Evolutionary conservation across 2,797 vertebrate genomes (phyloP), one percentile per base, ranked within the genome.

Genomic region (Sphenopsis melanotis): DNA sequence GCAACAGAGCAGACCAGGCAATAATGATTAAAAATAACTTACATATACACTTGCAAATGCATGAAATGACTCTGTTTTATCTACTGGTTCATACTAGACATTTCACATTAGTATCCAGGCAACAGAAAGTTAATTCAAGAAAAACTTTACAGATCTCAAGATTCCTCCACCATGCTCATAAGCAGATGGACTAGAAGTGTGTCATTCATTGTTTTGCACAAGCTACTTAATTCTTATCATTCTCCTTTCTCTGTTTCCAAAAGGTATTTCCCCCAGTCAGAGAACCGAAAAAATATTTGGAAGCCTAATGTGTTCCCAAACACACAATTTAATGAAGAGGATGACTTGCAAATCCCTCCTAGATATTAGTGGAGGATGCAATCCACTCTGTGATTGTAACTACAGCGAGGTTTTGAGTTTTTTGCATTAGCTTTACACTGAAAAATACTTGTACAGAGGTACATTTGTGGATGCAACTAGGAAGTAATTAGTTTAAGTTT

Each of bases 11-110:
- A 77, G 37, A 87, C n/a, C 34, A 47, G 63, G 36, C n/a, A 80
- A 77, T 83, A 94, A 95, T 94, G 95, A 94, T 95, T 87, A 87
- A 80, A 94, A 95, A 77, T 68, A 60, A 53, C 56, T 82, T 79
- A 59, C 11, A 72, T 72, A 90, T 61, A 65, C 27, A 17, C 44
- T 87, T 84, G 27, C 32, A 92, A 92, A 92, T 89, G 36, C 46
- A 68, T 63, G 12, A 89, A 72, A 78, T 64, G 2, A 57, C 86
- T 94, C 52, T 74, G 6, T 29, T 93, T 92, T 82, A 42, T 87
- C 77, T 89, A 53, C 37, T 78, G 47, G 86, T 94, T 77, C 34
- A 34, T 63, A 60, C 24, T 82, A 93, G 55, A 46, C 8, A 79
- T 90, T 92, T 90, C 46, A 83, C 37, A 76, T 91, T 90, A 70